Base-by-base conservation (phyloP, 2,797 vertebrate genomes). In the Percopsis omiscomaycus region DNA sequence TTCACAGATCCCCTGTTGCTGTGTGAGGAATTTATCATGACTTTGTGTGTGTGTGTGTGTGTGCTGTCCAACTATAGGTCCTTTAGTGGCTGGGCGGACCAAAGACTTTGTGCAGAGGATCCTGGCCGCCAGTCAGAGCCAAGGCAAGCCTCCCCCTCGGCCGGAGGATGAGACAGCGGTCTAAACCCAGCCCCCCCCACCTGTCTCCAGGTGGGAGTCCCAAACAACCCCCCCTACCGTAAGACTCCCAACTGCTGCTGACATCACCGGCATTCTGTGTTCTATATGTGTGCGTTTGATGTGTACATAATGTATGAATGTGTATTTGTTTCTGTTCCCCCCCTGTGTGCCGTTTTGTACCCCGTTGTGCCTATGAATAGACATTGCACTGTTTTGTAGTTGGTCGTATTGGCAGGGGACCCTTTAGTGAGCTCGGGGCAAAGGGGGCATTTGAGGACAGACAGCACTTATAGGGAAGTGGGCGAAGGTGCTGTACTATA, bases 41-140 rank as follows among this genome's bases (percentile, higher is more conserved):
- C 11, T 61, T 28, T 56, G 59, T 44, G 66, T 55, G 51, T 55
- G 45, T 48, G 59, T 30, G 61, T 64, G 27, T 47, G 62, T 48
- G 62, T 56, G 53, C 49, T 29, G 46, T 1, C 45, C 4, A 32
- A 16, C 63, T 29, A 30, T 77, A 92, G 91, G 91, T 78, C 89
- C 90, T 42, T 52, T 90, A 45, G 91, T 92, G 14, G 91, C 91
- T 29, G 91, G 91, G 48, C 85, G 90, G 80, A 91, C 91, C 83
- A 92, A 91, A 83, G 91, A 92, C 78, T 92, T 92, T 74, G 91
- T 92, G 73, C 87, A 91, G 74, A 86, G 85, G 74, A 91, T 92
- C 60, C 68, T 92, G 79, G 91, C 86, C 16, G 89, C 84, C 73
- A 91, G 86, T 22, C 85, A 86, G 68, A 74, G 27, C 78, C 84